A percentile compares a stretch with the other conserved stretches of the same genome.
Evolutionary conservation across 2,888 invertebrate species (phyloP).

Genomic region (Chalcosyrphus nemorum): DNA sequence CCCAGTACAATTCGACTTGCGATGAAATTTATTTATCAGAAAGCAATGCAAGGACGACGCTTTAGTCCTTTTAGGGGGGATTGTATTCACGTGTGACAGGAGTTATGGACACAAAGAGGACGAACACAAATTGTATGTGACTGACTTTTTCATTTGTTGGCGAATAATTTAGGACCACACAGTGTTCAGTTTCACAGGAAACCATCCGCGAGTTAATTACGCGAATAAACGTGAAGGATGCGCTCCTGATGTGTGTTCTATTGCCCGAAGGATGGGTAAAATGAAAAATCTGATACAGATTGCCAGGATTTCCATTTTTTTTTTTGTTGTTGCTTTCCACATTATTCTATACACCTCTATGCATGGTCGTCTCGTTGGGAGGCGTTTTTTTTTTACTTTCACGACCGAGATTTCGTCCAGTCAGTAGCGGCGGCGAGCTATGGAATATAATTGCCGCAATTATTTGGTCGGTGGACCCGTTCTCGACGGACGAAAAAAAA

Average conservation of each 20-base stretch:
- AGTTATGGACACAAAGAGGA: conserved; percentile 35
- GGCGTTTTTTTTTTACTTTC: neutral
- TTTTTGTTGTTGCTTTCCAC: neutral
- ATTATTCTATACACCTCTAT: conserved; percentile 6
- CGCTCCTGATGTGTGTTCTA: conserved; percentile 8
- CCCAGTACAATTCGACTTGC: conserved; percentile 9
- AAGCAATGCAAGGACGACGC: conserved; percentile 26
- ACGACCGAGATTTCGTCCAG: conserved; percentile 31
- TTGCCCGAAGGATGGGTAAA: conserved; percentile 4
- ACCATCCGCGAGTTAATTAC: conserved; percentile 65
- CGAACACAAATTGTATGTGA: conserved; percentile 11
- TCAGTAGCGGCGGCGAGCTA: conserved; percentile 9
- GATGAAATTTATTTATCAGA: conserved; percentile 59
- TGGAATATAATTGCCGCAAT: conserved; percentile 69
- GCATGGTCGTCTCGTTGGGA: neutral
- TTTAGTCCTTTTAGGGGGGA: neutral
- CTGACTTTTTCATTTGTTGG: conserved; percentile 49
- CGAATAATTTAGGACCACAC: conserved; percentile 62
- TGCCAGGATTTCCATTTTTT: conserved; percentile 48
- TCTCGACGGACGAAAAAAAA: conserved; percentile 19
- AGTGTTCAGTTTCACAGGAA: conserved; percentile 51
- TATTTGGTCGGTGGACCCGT: conserved; percentile 51
- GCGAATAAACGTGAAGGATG: conserved; percentile 63
- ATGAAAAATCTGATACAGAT: conserved; percentile 65
- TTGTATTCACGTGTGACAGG: neutral